These are phyloP conservation scores for Tethya wilhelma DNA, from an alignment of 37 sponge, comb jelly and placozoan genomes.

Conservation along the genomic window DNA sequence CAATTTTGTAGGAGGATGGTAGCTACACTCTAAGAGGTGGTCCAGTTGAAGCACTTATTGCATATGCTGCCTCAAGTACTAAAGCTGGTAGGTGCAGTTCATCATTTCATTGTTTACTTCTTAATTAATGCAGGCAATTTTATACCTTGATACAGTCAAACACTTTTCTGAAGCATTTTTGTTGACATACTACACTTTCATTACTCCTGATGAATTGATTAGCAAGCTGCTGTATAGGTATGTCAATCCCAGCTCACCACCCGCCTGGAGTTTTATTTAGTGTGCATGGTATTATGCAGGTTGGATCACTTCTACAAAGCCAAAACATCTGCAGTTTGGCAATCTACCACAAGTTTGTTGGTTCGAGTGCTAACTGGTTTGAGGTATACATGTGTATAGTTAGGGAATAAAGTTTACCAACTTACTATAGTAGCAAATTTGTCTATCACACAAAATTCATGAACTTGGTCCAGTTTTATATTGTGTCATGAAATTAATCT, in stretches of 20 bases:
- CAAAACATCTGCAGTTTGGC: constrained; percentile 53
- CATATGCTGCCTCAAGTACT: constrained; percentile 82
- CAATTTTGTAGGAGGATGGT: constrained; percentile 55
- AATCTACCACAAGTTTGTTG: constrained; percentile 68
- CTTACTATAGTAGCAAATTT: too few species aligned
- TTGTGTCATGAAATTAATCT: background rate
- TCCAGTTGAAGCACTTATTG: constrained; percentile 86
- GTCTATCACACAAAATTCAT: too few species aligned
- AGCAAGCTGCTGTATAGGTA: constrained; percentile 70
- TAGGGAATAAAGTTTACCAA: too few species aligned
- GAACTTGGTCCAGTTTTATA: too few species aligned
- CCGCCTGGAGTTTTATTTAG: too few species aligned
- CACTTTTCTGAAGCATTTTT: constrained; percentile 88
- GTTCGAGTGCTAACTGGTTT: constrained; percentile 67
- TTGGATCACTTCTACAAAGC: constrained; percentile 61
- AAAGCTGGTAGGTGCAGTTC: constrained; percentile 44
- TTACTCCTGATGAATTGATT: constrained; percentile 71
- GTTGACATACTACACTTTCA: constrained; percentile 85
- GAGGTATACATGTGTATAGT: constrained; percentile 58
- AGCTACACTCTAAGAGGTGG: constrained; percentile 84
- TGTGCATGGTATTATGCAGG: constrained; percentile 16
- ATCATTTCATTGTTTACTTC: background rate
- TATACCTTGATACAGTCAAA: constrained; percentile 59
- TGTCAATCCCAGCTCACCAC: background rate
- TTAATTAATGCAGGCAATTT: background rate